These are phyloP conservation scores for Chydorus sphaericus DNA, from an alignment of 2,888 invertebrate genomes.

Conservation along the genomic window DNA sequence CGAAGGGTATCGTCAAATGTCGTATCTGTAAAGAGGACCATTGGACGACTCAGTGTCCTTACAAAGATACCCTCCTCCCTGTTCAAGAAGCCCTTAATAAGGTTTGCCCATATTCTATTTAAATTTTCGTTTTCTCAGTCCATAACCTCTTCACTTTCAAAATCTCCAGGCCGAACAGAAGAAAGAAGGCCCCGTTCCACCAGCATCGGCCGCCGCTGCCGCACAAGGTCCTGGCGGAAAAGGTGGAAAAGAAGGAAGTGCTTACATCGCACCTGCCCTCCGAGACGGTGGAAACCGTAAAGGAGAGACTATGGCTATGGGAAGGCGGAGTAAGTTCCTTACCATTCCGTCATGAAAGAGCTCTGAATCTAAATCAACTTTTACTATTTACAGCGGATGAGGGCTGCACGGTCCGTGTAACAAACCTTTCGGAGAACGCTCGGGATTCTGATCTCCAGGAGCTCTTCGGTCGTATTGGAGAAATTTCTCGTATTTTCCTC, in stretches of 20 bases:
- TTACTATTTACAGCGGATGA: constrained; percentile 38
- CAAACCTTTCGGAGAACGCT: constrained; percentile 92
- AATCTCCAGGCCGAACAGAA: constrained; percentile 27
- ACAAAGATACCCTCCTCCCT: constrained; percentile 64
- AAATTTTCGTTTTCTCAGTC: not conserved
- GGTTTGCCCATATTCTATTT: not conserved
- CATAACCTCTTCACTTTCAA: not conserved
- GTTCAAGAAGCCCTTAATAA: constrained; percentile 24
- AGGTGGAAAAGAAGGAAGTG: constrained; percentile 28
- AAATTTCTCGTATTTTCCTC: constrained; percentile 81
- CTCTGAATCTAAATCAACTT: too few species aligned
- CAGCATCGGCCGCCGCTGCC: constrained; percentile 18
- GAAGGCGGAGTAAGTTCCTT: constrained; percentile 25
- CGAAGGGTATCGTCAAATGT: constrained; percentile 68
- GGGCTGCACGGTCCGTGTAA: constrained; percentile 79
- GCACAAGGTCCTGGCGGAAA: constrained; percentile 18
- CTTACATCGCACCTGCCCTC: constrained; percentile 65
- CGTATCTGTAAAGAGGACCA: constrained; percentile 89
- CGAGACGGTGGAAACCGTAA: constrained; percentile 69
- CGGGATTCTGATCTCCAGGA: constrained; percentile 86
- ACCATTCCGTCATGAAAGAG: not conserved
- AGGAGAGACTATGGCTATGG: constrained; percentile 46
- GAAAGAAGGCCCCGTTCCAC: constrained; percentile 21
- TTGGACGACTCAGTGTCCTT: constrained; percentile 97
- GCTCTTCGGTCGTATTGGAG: constrained; percentile 84